Percentiles rank a stretch among this genome's conserved stretches.
phyloP scores from a whole-genome alignment of 2,113 vertebrate genomes.

The Dipodomys spectabilis region DNA sequence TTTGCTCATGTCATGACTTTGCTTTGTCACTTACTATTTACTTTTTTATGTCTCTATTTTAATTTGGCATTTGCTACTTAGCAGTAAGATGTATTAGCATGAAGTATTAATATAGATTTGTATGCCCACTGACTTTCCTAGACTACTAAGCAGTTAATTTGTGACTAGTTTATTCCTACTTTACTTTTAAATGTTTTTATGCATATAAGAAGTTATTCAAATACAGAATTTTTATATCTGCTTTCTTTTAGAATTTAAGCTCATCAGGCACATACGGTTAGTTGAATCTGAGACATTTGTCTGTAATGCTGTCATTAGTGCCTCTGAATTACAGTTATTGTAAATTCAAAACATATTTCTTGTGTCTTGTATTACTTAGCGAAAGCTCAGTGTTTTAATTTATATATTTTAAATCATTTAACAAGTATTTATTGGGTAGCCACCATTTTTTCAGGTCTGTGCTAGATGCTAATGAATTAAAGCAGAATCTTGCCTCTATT shows the following conservation, averaged over 20 bases:
- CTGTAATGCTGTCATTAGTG: background rate
- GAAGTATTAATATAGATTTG: background rate
- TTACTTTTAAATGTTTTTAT: constrained; percentile 6
- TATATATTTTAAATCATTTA: background rate
- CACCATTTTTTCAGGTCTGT: background rate
- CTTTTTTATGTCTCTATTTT: background rate
- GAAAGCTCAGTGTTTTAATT: constrained; percentile 25
- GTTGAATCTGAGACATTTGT: constrained; percentile 31
- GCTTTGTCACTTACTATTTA: background rate
- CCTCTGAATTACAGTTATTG: constrained; percentile 13
- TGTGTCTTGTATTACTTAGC: background rate
- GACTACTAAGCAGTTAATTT: constrained; percentile 51
- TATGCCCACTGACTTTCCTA: constrained; percentile 22
- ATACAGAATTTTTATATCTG: constrained; percentile 22
- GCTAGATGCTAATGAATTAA: background rate
- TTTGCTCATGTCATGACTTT: constrained; percentile 24
- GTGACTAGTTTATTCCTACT: constrained; percentile 14
- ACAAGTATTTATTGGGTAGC: background rate
- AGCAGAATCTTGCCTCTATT: no score
- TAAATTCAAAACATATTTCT: background rate
- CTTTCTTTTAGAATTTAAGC: background rate
- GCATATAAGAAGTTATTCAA: constrained; percentile 2
- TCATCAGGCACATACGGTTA: background rate
- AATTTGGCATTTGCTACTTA: background rate
- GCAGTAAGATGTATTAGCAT: background rate